These are phyloP conservation scores for Ctena decussata DNA, from an alignment of 2,888 invertebrate species.

Conservation along the genomic window DNA sequence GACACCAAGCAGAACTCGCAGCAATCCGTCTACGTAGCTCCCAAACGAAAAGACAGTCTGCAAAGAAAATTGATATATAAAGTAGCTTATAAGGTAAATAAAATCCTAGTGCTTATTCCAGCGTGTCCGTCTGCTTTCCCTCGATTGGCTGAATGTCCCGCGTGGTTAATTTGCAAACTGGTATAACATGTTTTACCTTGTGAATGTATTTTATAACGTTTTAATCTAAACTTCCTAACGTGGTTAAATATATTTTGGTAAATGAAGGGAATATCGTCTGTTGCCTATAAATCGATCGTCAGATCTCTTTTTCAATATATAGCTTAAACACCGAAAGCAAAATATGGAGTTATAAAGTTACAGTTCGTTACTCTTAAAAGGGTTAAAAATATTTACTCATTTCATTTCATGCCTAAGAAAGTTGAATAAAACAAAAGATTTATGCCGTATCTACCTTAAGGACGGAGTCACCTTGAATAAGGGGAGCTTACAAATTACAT, in stretches of 20 bases:
- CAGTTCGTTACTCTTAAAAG: not conserved
- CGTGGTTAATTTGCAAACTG: conserved; percentile 64
- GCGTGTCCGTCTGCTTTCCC: conserved; percentile 51
- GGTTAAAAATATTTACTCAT: no score
- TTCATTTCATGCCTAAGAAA: no score
- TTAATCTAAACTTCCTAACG: not conserved
- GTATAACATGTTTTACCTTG: conserved; percentile 39
- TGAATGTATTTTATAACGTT: conserved; percentile 1
- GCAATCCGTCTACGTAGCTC: not conserved
- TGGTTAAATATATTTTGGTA: not conserved
- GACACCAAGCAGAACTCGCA: not conserved
- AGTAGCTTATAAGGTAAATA: conserved; percentile 14
- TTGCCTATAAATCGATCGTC: not conserved
- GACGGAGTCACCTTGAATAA: no score
- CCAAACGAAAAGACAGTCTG: not conserved
- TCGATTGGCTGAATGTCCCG: conserved; percentile 52
- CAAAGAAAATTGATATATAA: not conserved
- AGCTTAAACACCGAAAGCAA: no score
- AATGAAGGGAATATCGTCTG: no score
- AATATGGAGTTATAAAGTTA: not conserved
- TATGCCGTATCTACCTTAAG: no score
- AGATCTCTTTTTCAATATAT: not conserved
- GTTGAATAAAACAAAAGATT: no score
- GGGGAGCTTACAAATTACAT: no score
- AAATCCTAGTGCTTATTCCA: not conserved